phyloP scores from a whole-genome alignment of 2,888 invertebrate species.

The Caenorhabditis sp. region DNA sequence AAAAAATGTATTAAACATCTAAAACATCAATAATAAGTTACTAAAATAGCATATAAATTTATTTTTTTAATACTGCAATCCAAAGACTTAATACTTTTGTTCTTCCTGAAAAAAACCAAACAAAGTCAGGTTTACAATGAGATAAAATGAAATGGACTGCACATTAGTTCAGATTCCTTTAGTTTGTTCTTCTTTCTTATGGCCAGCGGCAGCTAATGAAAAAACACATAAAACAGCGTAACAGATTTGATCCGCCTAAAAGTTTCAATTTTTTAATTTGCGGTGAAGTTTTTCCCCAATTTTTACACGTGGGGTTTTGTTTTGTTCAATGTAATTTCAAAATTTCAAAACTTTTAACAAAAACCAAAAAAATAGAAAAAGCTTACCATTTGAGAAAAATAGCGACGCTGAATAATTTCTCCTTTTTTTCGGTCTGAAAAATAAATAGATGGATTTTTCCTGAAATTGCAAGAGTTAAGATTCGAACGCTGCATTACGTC shows the following conservation, averaged over 20 bases:
- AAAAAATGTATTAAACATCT: too few species aligned
- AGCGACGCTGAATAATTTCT: constrained; percentile 96
- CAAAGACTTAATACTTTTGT: too few species aligned
- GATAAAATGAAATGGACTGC: too few species aligned
- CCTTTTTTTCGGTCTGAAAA: constrained; percentile 96
- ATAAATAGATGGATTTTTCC: neutral
- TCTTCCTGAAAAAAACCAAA: too few species aligned
- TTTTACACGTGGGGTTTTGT: too few species aligned
- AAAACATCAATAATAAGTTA: too few species aligned
- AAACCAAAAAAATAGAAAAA: constrained; percentile 5
- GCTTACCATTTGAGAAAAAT: constrained; percentile 97
- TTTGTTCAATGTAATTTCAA: too few species aligned
- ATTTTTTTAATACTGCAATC: too few species aligned
- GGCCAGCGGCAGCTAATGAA: constrained; percentile 94
- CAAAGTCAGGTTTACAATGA: too few species aligned
- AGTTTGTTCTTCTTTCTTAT: constrained; percentile 64
- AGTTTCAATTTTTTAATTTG: neutral
- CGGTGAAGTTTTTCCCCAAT: neutral
- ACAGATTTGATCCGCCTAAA: constrained; percentile 98
- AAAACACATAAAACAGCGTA: constrained; percentile 99
- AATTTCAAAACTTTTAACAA: neutral
- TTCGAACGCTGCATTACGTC: too few species aligned
- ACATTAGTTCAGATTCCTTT: constrained; percentile 26
- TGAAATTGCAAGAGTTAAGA: too few species aligned
- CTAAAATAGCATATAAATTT: too few species aligned